Percentiles rank a stretch among this genome's conserved stretches.
phyloP scores from a whole-genome alignment of 53 echinoderm and acorn worm species.

The Echinometra lucunter region DNA sequence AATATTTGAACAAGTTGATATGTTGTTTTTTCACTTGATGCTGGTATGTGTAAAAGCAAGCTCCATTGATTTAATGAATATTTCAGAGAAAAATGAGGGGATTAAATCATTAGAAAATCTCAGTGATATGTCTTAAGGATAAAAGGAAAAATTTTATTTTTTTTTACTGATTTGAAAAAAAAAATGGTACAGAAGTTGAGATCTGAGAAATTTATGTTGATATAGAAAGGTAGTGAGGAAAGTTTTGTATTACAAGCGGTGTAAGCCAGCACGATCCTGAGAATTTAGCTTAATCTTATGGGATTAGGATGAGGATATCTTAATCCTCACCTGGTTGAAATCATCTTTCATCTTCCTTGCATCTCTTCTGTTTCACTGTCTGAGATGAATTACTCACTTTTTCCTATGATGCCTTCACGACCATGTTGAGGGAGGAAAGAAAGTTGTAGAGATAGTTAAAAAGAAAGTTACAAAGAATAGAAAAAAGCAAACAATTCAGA shows the following conservation, averaged over 20 bases:
- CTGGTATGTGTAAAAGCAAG: neutral
- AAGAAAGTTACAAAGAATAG: conserved; percentile 22
- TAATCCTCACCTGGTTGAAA: conserved; percentile 56
- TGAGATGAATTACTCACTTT: conserved; percentile 41
- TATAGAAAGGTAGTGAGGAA: neutral
- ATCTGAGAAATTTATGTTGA: neutral
- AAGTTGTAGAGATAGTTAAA: neutral
- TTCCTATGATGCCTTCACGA: neutral
- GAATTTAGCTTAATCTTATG: conserved; percentile 13
- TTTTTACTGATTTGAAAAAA: neutral
- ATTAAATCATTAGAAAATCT: neutral
- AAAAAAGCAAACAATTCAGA: conserved; percentile 34
- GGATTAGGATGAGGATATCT: conserved; percentile 52
- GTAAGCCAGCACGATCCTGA: neutral
- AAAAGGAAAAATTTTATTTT: neutral
- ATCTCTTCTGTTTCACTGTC: conserved; percentile 22
- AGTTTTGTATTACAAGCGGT: neutral
- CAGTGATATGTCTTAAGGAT: neutral
- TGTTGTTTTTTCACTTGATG: neutral
- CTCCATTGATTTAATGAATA: neutral
- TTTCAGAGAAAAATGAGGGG: neutral
- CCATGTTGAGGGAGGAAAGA: conserved; percentile 13
- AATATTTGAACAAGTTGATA: neutral
- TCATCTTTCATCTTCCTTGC: conserved; percentile 34
- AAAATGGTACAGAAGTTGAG: neutral